These are phyloP conservation scores for Drosophila nigrodunni DNA, from an alignment of 1,140 invertebrate species.

Conservation along the genomic window DNA sequence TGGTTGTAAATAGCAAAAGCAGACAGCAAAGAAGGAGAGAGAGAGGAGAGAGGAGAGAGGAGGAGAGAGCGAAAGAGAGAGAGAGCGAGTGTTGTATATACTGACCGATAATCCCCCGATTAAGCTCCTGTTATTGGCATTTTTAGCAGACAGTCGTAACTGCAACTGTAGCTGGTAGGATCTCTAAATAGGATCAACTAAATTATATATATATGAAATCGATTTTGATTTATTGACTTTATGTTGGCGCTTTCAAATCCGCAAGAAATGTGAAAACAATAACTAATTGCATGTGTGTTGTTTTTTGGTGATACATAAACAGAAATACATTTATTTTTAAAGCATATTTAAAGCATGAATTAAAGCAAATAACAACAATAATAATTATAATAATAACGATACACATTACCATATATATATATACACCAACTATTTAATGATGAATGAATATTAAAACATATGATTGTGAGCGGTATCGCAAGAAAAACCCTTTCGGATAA, in stretches of 20 bases:
- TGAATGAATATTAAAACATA: conserved; percentile 66
- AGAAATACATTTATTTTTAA: conserved; percentile 75
- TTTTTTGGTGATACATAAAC: conserved; percentile 75
- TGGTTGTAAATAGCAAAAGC: conserved; percentile 17
- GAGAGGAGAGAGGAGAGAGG: not conserved
- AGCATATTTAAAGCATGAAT: conserved; percentile 52
- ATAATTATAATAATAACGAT: conserved; percentile 38
- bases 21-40: conserved; percentile 5
- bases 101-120: not conserved
- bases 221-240: conserved; percentile 6
- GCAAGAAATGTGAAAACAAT: conserved; percentile 44
- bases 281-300: conserved; percentile 74
- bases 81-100: not conserved
- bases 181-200: not conserved
- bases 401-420: conserved; percentile 50
- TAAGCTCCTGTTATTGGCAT: conserved; percentile 4
- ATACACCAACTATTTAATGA: conserved; percentile 59
- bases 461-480: conserved; percentile 67
- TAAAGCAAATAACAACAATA: conserved; percentile 34
- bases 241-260: conserved; percentile 14
- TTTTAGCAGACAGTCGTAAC: not conserved
- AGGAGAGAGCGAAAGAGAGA: not conserved
- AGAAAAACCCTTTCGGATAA: conserved; percentile 20
- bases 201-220: not conserved
- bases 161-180: not conserved